Conservation (phyloP, 2,113 vertebrate species). For the Hemiscyllium ocellatum region DNA sequence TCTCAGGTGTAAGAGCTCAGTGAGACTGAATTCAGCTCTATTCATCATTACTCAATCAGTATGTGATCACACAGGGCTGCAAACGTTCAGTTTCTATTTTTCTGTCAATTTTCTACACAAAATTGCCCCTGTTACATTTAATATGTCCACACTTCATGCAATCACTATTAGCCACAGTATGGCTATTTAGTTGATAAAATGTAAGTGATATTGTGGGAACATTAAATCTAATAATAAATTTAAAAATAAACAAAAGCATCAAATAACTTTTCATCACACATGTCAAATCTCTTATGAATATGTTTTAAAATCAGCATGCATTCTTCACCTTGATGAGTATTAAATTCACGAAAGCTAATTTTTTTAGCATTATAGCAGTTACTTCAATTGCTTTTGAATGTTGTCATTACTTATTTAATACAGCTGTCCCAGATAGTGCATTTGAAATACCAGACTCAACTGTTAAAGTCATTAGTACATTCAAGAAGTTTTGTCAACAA, state of each 20-base stretch:
- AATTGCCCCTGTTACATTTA: background rate
- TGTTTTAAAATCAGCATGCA: background rate
- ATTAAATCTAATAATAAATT: background rate
- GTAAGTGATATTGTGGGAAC: background rate
- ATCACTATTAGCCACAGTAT: background rate
- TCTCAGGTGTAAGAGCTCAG: background rate
- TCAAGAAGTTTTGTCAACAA: background rate
- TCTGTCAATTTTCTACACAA: background rate
- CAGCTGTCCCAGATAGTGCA: background rate
- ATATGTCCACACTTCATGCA: background rate
- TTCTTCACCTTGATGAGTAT: background rate
- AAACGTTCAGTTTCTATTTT: background rate
- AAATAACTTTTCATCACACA: too few relatives aligned
- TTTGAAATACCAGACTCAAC: background rate
- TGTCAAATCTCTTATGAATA: background rate
- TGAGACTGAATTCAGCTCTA: background rate
- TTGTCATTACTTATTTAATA: background rate
- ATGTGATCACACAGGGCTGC: background rate
- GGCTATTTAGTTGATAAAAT: background rate
- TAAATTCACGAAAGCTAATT: background rate
- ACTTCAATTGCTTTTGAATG: background rate
- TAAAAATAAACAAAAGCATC: background rate
- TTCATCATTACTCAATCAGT: background rate
- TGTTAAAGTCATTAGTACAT: conserved; percentile 4
- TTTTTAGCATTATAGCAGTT: too few relatives aligned